phyloP scores from a whole-genome alignment of 2,888 invertebrate species.

The Erebia epiphron region DNA sequence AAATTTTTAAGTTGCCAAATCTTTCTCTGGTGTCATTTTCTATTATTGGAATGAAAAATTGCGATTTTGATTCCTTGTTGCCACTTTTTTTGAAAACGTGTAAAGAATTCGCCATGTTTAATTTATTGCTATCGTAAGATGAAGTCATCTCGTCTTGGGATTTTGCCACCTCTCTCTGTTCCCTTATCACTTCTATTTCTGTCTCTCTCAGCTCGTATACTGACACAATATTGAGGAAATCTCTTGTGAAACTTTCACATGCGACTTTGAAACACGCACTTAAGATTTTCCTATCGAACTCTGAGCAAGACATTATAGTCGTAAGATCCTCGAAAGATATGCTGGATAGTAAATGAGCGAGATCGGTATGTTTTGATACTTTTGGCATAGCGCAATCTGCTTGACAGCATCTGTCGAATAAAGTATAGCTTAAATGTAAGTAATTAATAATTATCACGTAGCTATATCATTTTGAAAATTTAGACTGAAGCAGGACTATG shows the following conservation, averaged over 20 bases:
- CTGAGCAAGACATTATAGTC: slow-evolving; percentile 72
- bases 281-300: slow-evolving; percentile 79
- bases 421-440: not conserved
- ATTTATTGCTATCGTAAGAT: slow-evolving; percentile 71
- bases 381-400: slow-evolving; percentile 56
- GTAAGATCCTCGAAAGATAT: slow-evolving; percentile 65
- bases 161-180: slow-evolving; percentile 56
- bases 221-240: slow-evolving; percentile 62
- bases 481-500: no score
- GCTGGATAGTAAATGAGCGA: slow-evolving; percentile 62
- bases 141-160: slow-evolving; percentile 63
- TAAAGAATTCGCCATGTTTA: slow-evolving; percentile 67
- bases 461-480: not conserved
- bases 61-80: slow-evolving; percentile 73
- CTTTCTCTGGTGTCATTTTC: slow-evolving; percentile 62
- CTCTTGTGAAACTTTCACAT: slow-evolving; percentile 73
- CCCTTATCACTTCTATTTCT: slow-evolving; percentile 61
- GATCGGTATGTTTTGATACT: slow-evolving; percentile 61
- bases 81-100: slow-evolving; percentile 75
- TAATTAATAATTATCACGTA: not conserved
- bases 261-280: slow-evolving; percentile 76
- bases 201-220: slow-evolving; percentile 65
- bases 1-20: slow-evolving; percentile 69
- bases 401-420: slow-evolving; percentile 66
- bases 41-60: slow-evolving; percentile 75